phyloP scores from a whole-genome alignment of 2,888 invertebrate genomes.

The Cephus spinipes region DNA sequence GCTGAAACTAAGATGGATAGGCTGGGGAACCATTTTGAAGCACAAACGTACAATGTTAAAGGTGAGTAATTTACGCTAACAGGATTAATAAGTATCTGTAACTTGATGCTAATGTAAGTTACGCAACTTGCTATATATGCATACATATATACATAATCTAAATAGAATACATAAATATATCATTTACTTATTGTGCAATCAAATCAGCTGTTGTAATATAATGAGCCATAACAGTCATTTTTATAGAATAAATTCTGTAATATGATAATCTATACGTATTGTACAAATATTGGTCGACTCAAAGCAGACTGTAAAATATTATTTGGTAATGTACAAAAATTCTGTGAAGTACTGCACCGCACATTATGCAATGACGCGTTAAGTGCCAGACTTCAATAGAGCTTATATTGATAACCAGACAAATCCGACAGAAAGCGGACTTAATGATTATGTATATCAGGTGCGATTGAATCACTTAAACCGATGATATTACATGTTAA shows the following conservation, averaged over 20 bases:
- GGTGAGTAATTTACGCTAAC: slow-evolving; percentile 66
- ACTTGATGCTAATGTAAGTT: slow-evolving; percentile 17
- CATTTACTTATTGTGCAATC: too few species aligned
- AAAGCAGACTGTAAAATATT: too few species aligned
- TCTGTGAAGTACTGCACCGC: too few species aligned
- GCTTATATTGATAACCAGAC: slow-evolving; percentile 31
- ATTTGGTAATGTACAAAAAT: too few species aligned
- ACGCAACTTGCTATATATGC: background rate
- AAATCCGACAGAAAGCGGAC: slow-evolving; percentile 25
- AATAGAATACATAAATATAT: too few species aligned
- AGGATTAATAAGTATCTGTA: slow-evolving; percentile 14
- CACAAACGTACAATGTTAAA: slow-evolving; percentile 89
- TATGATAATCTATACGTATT: too few species aligned
- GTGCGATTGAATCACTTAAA: background rate
- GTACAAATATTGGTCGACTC: too few species aligned
- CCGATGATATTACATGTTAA: too few species aligned
- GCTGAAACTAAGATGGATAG: slow-evolving; percentile 87
- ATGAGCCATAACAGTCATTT: too few species aligned
- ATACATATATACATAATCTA: too few species aligned
- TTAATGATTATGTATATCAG: background rate
- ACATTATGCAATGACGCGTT: slow-evolving; percentile 25
- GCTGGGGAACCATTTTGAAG: slow-evolving; percentile 83
- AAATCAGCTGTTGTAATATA: too few species aligned
- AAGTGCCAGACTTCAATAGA: slow-evolving; percentile 25
- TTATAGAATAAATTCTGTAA: too few species aligned